phyloP scores from a whole-genome alignment of 2,113 vertebrate species.

The Sylvia atricapilla region DNA sequence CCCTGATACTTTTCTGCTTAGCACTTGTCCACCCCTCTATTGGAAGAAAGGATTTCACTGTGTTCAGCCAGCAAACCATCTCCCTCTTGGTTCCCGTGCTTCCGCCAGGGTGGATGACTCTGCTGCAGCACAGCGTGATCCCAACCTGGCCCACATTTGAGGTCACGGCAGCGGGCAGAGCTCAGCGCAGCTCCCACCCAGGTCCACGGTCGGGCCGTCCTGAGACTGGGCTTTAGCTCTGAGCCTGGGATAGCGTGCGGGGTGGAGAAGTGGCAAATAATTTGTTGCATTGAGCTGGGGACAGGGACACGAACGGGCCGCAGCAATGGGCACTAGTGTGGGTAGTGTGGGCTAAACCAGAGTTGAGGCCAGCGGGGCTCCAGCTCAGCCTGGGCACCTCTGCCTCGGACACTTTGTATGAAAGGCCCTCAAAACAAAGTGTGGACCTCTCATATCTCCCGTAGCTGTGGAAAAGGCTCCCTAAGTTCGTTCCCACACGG shows the following conservation, averaged over 20 bases:
- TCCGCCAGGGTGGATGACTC: too few relatives aligned
- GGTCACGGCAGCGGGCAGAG: neutral
- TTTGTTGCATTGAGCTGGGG: rapidly evolving
- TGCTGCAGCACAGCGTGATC: rapidly evolving
- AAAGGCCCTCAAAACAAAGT: neutral
- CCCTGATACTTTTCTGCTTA: neutral
- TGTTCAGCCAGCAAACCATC: neutral
- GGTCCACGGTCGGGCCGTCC: rapidly evolving
- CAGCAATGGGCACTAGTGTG: rapidly evolving
- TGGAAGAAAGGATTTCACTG: neutral
- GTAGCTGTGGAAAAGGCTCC: neutral
- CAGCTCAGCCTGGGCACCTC: neutral
- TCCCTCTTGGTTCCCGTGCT: too few relatives aligned
- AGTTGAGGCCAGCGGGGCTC: rapidly evolving
- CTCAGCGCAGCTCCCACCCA: neutral
- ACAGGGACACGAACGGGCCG: neutral
- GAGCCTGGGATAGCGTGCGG: rapidly evolving
- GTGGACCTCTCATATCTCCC: rapidly evolving
- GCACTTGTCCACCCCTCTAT: rapidly evolving
- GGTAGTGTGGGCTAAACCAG: too few relatives aligned
- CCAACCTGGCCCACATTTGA: rapidly evolving
- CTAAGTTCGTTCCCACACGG: neutral
- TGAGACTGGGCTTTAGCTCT: neutral
- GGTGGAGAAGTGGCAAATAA: rapidly evolving
- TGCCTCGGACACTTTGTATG: neutral